Evolutionary conservation across 2,797 vertebrate species (phyloP), one percentile per base, ranked within the genome.

Genomic region (Onychomys arenicola): DNA sequence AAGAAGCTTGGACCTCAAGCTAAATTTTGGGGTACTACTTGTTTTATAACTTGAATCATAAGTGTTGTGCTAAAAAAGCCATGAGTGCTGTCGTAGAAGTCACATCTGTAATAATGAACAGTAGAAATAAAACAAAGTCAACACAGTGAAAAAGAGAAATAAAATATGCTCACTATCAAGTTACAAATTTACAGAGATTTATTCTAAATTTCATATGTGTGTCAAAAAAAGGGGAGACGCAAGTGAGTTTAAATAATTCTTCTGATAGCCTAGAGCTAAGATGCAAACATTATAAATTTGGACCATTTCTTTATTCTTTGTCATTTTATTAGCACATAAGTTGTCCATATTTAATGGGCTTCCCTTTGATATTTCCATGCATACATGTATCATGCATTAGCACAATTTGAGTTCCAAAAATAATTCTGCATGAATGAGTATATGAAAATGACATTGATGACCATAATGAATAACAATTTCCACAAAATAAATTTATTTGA

Each of bases 361-460:
- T 57, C 2, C 40, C 23, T 83, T 23, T 83, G 57, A 40, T 94
- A 63, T 34, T 61, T 89, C 21, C 37, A 67, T 16, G 57, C 7
- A 76, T 37, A 4, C 16, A 57, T 40, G 1, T 40, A 27, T 16
- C 49, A 34, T 57, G 1, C 19, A 46, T 78, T 93, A 40, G 43
- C 34, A 37, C 6, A 90, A 40, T 90, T 63, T 82, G 75, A 73
- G 63, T 69, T 92, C 10, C 8, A 71, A 94, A 96, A 91, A 6
- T 7, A 88, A 93, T n/a, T 82, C 71, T 40, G 77, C 16, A 77
- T 16, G 57, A 63, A 25, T 55, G n/a, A 25, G 5, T 67, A 16
- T 73, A 14, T 90, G 67, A 23, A 80, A 83, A 76, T 32, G n/a
- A 69, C 7, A 37, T 43, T 75, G n/a, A 75, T 55, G 19, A 85